Evolutionary conservation across 2,888 invertebrate species (phyloP).

Genomic region (Kryphioiulus occultus): DNA sequence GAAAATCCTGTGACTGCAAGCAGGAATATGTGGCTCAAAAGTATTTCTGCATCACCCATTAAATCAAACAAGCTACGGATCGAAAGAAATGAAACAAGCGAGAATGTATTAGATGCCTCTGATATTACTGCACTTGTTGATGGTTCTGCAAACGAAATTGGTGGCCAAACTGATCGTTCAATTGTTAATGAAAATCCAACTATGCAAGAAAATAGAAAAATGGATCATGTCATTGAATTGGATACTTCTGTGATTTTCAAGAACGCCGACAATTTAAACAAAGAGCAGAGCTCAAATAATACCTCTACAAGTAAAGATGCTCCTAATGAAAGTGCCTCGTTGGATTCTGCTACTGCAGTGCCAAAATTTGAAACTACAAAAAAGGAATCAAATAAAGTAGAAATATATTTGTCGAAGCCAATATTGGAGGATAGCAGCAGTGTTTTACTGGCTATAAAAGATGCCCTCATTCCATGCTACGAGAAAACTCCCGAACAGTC

Average conservation of each 20-base stretch:
- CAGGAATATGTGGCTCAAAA: neutral
- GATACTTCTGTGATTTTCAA: neutral
- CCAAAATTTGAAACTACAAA: neutral
- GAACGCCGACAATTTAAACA: neutral
- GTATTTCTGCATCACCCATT: neutral
- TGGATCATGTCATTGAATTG: neutral
- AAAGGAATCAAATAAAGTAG: neutral
- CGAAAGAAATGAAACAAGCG: neutral
- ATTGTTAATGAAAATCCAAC: neutral
- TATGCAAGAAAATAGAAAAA: neutral
- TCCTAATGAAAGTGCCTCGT: neutral
- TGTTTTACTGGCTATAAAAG: neutral
- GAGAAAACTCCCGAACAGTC: neutral
- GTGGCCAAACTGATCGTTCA: neutral
- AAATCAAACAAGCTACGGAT: neutral
- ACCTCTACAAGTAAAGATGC: neutral
- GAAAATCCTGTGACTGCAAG: neutral
- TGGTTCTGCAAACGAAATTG: neutral
- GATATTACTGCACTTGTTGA: neutral
- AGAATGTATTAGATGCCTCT: neutral
- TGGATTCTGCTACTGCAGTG: neutral
- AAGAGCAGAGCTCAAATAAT: neutral
- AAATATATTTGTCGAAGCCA: neutral
- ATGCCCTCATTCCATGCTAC: neutral
- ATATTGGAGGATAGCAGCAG: neutral